These are phyloP conservation scores for Platycheirus albimanus DNA, from an alignment of 2,888 invertebrate genomes.

Conservation along the genomic window DNA sequence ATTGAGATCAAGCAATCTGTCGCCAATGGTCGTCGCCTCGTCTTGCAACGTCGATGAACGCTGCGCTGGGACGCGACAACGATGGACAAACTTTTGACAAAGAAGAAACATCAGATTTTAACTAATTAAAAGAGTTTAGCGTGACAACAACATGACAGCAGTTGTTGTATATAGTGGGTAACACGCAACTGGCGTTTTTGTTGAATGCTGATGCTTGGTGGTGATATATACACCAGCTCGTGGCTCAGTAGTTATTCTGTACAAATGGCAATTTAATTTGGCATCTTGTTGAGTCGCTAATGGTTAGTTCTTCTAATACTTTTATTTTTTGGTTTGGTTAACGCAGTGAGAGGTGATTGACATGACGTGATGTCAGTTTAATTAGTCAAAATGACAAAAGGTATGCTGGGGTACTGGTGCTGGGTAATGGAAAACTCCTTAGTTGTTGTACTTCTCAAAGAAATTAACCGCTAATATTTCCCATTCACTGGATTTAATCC, in stretches of 20 bases:
- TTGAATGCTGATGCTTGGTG: conserved; percentile 17
- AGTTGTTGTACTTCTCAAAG: not conserved
- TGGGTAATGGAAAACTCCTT: not conserved
- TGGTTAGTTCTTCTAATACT: conserved; percentile 26
- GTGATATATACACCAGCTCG: conserved; percentile 36
- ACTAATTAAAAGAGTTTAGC: conserved; percentile 66
- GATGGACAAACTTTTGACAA: conserved; percentile 5
- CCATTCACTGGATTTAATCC: too few relatives aligned
- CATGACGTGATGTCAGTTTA: conserved; percentile 67
- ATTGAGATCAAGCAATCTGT: conserved; percentile 72
- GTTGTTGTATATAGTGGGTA: conserved; percentile 24
- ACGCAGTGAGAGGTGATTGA: conserved; percentile 56
- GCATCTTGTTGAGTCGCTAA: conserved; percentile 47
- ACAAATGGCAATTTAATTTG: conserved; percentile 58
- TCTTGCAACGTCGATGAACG: too few relatives aligned
- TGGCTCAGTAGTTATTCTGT: conserved; percentile 45
- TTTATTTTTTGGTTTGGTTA: conserved; percentile 12
- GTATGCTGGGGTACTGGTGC: too few relatives aligned
- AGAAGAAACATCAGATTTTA: conserved; percentile 52
- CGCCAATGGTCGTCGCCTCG: conserved; percentile 44
- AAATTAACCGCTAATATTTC: not conserved
- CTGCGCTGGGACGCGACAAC: too few relatives aligned
- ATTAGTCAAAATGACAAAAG: conserved; percentile 52
- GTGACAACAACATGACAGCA: conserved; percentile 56
- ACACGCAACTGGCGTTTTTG: conserved; percentile 48